These are phyloP conservation scores for Rhagoletis zephyria DNA, from an alignment of 1,140 invertebrate species.

Conservation along the genomic window DNA sequence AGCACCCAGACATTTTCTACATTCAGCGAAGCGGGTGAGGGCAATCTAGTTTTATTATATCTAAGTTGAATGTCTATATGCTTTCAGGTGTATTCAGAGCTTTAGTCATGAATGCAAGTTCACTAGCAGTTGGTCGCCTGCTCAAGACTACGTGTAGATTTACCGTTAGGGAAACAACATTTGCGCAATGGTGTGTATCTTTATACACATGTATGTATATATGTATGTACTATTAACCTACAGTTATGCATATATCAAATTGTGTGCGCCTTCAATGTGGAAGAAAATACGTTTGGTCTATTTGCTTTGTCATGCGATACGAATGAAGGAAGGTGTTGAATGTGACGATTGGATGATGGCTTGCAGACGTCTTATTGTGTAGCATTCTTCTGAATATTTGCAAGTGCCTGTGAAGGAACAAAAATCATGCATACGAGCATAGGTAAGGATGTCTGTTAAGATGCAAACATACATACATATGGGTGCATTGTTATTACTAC, in stretches of 20 bases:
- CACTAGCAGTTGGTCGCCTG: background rate
- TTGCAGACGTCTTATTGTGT: slow-evolving; percentile 23
- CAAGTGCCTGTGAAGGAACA: background rate
- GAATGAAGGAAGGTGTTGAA: slow-evolving; percentile 40
- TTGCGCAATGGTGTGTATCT: background rate
- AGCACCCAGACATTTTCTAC: too few relatives aligned
- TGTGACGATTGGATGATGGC: slow-evolving; percentile 44
- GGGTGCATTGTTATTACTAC: background rate
- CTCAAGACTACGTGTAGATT: too few relatives aligned
- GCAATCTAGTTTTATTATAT: too few relatives aligned
- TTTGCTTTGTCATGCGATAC: slow-evolving; percentile 44
- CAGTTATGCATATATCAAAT: background rate
- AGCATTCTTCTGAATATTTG: slow-evolving; percentile 1
- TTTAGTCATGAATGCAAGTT: background rate
- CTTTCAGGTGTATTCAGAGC: too few relatives aligned
- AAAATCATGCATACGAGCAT: background rate
- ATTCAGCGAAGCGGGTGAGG: too few relatives aligned
- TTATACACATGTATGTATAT: background rate
- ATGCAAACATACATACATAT: background rate
- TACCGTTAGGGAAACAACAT: too few relatives aligned
- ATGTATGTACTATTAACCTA: background rate
- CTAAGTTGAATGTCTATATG: too few relatives aligned
- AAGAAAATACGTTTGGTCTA: slow-evolving; percentile 17
- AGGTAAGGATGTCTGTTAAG: too few relatives aligned
- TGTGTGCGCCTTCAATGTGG: background rate